Evolutionary conservation across 2,888 invertebrate genomes (phyloP).

Genomic region (Limenitis camilla): DNA sequence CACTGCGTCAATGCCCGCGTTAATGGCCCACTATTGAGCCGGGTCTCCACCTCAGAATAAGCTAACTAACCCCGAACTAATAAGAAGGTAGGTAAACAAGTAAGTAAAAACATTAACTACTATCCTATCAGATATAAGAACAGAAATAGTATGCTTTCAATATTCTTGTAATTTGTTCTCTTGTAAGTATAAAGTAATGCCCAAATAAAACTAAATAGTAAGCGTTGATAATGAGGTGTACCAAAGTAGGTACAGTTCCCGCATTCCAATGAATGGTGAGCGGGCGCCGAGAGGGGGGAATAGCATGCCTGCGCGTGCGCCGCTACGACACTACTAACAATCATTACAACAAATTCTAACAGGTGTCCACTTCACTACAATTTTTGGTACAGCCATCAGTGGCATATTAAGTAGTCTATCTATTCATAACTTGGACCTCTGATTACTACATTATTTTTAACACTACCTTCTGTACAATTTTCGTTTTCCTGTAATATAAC

Average conservation of each 20-base stretch:
- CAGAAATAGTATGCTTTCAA: no score
- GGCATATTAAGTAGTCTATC: constrained; percentile 28
- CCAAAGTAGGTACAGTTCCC: constrained; percentile 46
- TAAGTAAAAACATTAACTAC: no score
- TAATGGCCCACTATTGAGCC: no score
- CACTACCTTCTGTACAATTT: no score
- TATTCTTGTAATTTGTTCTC: not conserved
- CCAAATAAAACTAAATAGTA: constrained; percentile 46
- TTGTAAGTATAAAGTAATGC: constrained; percentile 16
- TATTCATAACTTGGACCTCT: constrained; percentile 15
- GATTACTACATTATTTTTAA: no score
- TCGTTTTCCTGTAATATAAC: no score
- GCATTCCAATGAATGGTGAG: constrained; percentile 64
- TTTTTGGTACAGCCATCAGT: constrained; percentile 39
- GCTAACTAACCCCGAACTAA: no score
- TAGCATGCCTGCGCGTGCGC: constrained; percentile 65
- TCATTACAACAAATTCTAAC: constrained; percentile 54
- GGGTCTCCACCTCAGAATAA: no score
- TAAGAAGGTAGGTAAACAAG: no score
- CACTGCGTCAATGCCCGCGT: no score
- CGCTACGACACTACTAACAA: constrained; percentile 43
- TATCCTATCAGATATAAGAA: not conserved
- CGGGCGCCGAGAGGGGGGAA: constrained; percentile 30
- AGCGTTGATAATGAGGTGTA: constrained; percentile 56
- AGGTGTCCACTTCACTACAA: constrained; percentile 52